phyloP scores from a whole-genome alignment of 2,888 invertebrate genomes.

The Pogonocherus hispidulus region DNA sequence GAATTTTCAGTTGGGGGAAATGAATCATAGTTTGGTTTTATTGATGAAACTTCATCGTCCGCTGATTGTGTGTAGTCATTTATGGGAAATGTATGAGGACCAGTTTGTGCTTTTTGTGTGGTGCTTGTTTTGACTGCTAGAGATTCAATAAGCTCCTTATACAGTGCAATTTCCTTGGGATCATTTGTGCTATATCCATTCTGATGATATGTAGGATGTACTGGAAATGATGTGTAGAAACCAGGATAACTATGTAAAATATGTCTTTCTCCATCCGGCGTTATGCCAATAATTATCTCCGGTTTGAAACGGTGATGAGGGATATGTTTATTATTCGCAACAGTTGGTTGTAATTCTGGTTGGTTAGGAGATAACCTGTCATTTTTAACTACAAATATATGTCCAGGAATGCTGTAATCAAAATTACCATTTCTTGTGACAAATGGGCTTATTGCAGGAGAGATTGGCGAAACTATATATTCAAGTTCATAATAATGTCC shows the following conservation, averaged over 20 bases:
- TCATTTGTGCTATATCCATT: slow-evolving; percentile 42
- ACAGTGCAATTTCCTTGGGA: slow-evolving; percentile 58
- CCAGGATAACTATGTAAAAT: slow-evolving; percentile 57
- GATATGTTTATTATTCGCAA: slow-evolving; percentile 39
- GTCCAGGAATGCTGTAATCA: slow-evolving; percentile 71
- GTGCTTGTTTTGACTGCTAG: slow-evolving; percentile 54
- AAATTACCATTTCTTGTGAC: slow-evolving; percentile 66
- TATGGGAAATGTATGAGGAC: slow-evolving; percentile 34
- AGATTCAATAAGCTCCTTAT: slow-evolving; percentile 58
- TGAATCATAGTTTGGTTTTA: slow-evolving; percentile 7
- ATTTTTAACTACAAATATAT: slow-evolving; percentile 75
- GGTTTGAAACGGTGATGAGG: slow-evolving; percentile 46
- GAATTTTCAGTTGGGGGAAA: slow-evolving; percentile 36
- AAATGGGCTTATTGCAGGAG: slow-evolving; percentile 60
- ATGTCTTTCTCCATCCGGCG: slow-evolving; percentile 56
- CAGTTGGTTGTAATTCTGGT: not conserved
- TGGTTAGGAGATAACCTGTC: slow-evolving; percentile 37
- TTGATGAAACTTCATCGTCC: slow-evolving; percentile 5
- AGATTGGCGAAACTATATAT: slow-evolving; percentile 76
- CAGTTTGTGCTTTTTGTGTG: slow-evolving; percentile 36
- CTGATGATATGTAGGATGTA: slow-evolving; percentile 27
- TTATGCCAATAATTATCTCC: slow-evolving; percentile 49
- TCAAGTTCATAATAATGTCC: slow-evolving; percentile 76
- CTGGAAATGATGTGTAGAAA: slow-evolving; percentile 45
- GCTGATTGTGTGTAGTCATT: slow-evolving; percentile 24